phyloP scores from a whole-genome alignment of 2,888 invertebrate genomes.

The Alcis repandata region DNA sequence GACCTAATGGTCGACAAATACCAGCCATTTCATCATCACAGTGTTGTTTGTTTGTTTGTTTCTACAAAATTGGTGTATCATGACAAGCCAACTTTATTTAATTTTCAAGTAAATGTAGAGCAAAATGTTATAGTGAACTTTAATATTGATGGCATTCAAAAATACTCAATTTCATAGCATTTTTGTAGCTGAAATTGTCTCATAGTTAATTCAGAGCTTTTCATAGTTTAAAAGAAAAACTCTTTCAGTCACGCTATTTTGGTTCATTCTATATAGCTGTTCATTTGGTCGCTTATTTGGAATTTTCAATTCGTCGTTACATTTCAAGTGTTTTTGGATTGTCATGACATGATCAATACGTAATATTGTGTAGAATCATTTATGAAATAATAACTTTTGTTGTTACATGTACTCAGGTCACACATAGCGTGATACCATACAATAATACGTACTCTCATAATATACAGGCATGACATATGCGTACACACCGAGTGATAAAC shows the following conservation, averaged over 20 bases:
- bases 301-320: not conserved
- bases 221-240: too few relatives aligned
- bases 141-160: too few relatives aligned
- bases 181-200: too few relatives aligned
- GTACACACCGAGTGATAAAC: conserved; percentile 16
- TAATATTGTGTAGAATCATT: not conserved
- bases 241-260: not conserved
- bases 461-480: conserved; percentile 12
- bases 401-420: not conserved
- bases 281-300: not conserved
- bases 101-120: not conserved
- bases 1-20: not conserved
- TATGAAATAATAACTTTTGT: not conserved
- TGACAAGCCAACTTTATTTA: conserved; percentile 14
- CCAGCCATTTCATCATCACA: conserved; percentile 8
- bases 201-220: too few relatives aligned
- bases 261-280: not conserved
- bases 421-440: not conserved
- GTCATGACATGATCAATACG: not conserved
- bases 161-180: too few relatives aligned
- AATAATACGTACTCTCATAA: conserved; percentile 4
- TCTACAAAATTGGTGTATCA: conserved; percentile 18
- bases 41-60: conserved; percentile 8
- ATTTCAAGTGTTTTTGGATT: not conserved
- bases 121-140: not conserved